phyloP scores from a whole-genome alignment of 2,888 invertebrate genomes.

The Melolontha melolontha region DNA sequence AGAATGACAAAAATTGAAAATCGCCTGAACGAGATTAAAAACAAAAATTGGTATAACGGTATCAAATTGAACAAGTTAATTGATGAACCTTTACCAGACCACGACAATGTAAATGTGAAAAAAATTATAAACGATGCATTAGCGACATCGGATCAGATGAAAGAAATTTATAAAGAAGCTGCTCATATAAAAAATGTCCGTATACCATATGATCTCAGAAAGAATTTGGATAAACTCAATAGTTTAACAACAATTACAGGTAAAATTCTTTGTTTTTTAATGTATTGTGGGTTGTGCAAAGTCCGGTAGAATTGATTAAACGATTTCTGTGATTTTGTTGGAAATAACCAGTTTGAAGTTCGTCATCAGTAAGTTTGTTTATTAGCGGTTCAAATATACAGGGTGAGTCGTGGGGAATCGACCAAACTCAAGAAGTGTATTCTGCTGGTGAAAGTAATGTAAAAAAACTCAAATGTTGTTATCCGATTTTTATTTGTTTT shows the following conservation, averaged over 20 bases:
- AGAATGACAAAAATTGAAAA: slow-evolving; percentile 54
- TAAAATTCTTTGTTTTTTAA: slow-evolving; percentile 47
- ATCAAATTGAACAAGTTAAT: slow-evolving; percentile 48
- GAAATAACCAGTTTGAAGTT: too few species aligned
- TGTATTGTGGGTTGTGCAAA: not conserved
- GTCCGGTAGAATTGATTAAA: too few species aligned
- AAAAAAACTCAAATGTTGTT: too few species aligned
- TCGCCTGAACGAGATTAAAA: slow-evolving; percentile 61
- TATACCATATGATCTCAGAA: slow-evolving; percentile 57
- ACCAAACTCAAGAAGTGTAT: too few species aligned
- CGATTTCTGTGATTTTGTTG: too few species aligned
- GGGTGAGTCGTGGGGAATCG: too few species aligned
- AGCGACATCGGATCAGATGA: slow-evolving; percentile 58
- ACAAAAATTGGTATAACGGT: slow-evolving; percentile 53
- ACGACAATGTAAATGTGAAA: slow-evolving; percentile 46
- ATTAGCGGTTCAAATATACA: too few species aligned
- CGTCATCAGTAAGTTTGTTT: too few species aligned
- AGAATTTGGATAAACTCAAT: slow-evolving; percentile 56
- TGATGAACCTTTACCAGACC: slow-evolving; percentile 44
- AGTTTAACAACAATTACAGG: slow-evolving; percentile 57
- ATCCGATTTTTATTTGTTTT: too few species aligned
- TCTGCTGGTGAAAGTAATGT: too few species aligned
- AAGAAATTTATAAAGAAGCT: slow-evolving; percentile 57
- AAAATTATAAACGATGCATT: slow-evolving; percentile 51
- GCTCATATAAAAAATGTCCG: slow-evolving; percentile 57